phyloP scores from a whole-genome alignment of 2,113 vertebrate genomes.

The Anser brachyrhynchus region DNA sequence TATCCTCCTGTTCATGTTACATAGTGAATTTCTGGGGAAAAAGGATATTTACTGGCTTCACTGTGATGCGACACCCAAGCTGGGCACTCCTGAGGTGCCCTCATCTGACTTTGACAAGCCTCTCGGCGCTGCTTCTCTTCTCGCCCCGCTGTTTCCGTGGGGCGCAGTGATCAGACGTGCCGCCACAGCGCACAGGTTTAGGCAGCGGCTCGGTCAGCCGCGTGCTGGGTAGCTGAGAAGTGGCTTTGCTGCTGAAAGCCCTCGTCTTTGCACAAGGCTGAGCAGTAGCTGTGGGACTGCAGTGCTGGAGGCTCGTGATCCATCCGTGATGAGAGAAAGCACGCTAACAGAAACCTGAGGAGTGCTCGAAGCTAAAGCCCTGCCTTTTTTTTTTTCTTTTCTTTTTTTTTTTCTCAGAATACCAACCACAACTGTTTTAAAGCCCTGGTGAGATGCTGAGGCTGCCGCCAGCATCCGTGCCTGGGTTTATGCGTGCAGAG shows the following conservation, averaged over 20 bases:
- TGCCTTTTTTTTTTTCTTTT: background rate
- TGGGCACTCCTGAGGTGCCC: background rate
- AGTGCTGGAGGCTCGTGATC: background rate
- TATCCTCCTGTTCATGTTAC: background rate
- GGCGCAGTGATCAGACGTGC: background rate
- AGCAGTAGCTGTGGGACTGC: background rate
- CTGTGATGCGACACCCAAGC: background rate
- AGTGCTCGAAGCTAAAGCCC: background rate
- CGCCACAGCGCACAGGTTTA: background rate
- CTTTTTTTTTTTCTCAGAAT: background rate
- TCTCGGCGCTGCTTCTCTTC: background rate
- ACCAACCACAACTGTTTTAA: background rate
- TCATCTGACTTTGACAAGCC: background rate
- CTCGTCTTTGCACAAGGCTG: background rate
- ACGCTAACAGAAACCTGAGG: background rate
- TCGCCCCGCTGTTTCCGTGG: background rate
- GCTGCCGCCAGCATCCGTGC: fast-evolving
- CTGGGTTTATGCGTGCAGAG: background rate
- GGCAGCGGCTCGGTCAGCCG: background rate
- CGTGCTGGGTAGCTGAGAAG: background rate
- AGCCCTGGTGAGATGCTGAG: background rate
- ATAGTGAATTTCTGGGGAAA: background rate
- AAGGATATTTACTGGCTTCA: no score
- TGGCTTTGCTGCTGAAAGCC: background rate
- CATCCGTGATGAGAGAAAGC: no score